phyloP scores from a whole-genome alignment of 2,888 invertebrate species.

The Tenthredo livida region DNA sequence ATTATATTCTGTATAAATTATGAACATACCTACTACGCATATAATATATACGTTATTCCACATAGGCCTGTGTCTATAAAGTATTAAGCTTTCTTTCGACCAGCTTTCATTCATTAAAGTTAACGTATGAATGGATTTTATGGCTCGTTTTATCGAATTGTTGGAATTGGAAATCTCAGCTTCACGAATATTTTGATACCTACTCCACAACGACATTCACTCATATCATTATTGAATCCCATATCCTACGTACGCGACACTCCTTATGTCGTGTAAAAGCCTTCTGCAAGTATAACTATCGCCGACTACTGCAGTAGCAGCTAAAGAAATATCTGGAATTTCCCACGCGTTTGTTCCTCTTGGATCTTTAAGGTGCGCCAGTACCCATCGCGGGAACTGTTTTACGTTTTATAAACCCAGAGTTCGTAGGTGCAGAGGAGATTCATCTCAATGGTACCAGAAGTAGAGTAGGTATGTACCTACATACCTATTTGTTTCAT shows the following conservation, averaged over 20 bases:
- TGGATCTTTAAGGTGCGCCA: conserved; percentile 11
- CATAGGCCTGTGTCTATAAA: background rate
- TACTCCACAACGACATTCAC: background rate
- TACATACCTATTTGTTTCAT: background rate
- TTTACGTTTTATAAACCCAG: conserved; percentile 12
- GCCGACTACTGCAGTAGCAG: background rate
- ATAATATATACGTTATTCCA: background rate
- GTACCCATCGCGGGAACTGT: conserved; percentile 27
- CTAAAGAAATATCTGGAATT: background rate
- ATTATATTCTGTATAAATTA: conserved; percentile 24
- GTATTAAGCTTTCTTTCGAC: background rate
- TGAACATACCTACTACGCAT: no score
- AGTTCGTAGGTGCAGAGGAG: conserved; percentile 18
- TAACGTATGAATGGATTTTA: background rate
- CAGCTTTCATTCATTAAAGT: background rate
- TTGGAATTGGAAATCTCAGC: background rate
- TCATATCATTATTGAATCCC: background rate
- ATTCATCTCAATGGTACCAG: conserved; percentile 29
- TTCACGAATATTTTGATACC: background rate
- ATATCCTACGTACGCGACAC: background rate
- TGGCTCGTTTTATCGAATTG: background rate
- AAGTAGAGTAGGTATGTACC: background rate
- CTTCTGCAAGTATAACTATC: background rate
- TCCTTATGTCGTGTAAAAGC: background rate
- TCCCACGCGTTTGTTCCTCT: conserved; percentile 30